Conservation (phyloP, 2,797 vertebrate species). For the Gymnothorax javanicus region DNA sequence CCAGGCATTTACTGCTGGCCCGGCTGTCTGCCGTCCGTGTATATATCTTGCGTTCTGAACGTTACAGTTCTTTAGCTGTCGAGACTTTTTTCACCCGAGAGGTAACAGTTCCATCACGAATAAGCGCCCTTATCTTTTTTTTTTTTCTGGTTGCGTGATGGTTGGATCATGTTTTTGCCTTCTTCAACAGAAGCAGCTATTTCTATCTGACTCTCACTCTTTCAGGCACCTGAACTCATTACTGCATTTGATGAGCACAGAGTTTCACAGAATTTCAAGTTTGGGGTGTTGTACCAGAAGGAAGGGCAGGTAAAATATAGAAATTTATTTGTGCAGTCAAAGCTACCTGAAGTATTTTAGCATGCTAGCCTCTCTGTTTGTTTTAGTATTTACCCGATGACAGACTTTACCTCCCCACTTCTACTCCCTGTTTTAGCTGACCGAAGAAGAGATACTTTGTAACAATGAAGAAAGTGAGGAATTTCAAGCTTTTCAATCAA, state of each 20-base stretch:
- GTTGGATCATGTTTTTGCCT: neutral
- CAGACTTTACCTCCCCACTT: neutral
- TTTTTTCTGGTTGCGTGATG: too few relatives aligned
- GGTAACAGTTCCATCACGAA: too few relatives aligned
- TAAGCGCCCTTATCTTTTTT: too few relatives aligned
- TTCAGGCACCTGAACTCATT: conserved; percentile 76
- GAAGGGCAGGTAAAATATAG: conserved; percentile 69
- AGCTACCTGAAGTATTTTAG: neutral
- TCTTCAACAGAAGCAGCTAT: neutral
- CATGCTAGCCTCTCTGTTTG: neutral
- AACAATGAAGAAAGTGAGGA: conserved; percentile 74
- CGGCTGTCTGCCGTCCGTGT: too few relatives aligned
- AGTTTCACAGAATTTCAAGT: conserved; percentile 78
- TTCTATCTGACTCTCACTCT: neutral
- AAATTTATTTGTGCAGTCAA: neutral
- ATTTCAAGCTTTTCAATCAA: conserved; percentile 74
- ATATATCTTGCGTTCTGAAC: too few relatives aligned
- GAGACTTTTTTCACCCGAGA: too few relatives aligned
- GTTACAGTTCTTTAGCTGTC: too few relatives aligned
- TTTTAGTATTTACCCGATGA: conserved; percentile 1
- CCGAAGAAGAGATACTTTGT: conserved; percentile 76
- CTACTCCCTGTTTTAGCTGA: conserved; percentile 59
- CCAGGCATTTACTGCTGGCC: too few relatives aligned
- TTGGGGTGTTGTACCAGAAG: conserved; percentile 76
- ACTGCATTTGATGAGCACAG: conserved; percentile 78